Evolutionary conservation across 1,140 invertebrate genomes (phyloP).

Genomic region (Leptinotarsa lineolata): DNA sequence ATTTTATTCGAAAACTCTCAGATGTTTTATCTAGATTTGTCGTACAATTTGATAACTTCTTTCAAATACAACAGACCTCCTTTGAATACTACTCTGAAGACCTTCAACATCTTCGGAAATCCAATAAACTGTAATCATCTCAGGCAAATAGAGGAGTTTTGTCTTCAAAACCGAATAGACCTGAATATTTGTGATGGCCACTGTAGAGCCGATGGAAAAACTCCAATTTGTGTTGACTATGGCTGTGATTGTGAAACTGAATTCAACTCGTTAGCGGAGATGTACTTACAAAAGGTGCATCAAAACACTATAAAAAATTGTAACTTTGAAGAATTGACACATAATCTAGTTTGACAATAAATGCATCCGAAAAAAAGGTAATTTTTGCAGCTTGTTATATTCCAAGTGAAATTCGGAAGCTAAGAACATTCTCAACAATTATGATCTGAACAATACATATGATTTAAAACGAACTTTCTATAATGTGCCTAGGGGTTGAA

Average conservation of each 20-base stretch:
- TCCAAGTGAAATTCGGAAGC: too few relatives aligned
- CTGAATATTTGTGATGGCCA: background rate
- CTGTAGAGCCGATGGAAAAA: background rate
- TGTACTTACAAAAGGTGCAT: background rate
- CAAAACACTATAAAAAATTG: background rate
- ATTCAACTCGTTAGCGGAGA: background rate
- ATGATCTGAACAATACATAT: too few relatives aligned
- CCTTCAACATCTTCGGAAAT: conserved; percentile 13
- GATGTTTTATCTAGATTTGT: conserved; percentile 1
- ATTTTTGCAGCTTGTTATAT: too few relatives aligned
- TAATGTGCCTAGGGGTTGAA: too few relatives aligned
- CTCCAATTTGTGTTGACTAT: conserved; percentile 13
- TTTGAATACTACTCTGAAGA: background rate
- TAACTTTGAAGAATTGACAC: background rate
- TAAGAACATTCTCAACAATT: too few relatives aligned
- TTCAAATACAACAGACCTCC: background rate
- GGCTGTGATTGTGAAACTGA: background rate
- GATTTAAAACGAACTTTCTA: too few relatives aligned
- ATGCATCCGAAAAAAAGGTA: too few relatives aligned
- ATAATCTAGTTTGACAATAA: background rate
- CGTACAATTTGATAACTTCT: conserved; percentile 11
- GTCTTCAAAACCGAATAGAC: background rate
- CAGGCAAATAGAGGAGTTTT: background rate
- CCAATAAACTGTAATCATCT: conserved; percentile 7
- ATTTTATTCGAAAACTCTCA: background rate